phyloP scores from a whole-genome alignment of 2,797 vertebrate genomes.

The Esox masquinongy region DNA sequence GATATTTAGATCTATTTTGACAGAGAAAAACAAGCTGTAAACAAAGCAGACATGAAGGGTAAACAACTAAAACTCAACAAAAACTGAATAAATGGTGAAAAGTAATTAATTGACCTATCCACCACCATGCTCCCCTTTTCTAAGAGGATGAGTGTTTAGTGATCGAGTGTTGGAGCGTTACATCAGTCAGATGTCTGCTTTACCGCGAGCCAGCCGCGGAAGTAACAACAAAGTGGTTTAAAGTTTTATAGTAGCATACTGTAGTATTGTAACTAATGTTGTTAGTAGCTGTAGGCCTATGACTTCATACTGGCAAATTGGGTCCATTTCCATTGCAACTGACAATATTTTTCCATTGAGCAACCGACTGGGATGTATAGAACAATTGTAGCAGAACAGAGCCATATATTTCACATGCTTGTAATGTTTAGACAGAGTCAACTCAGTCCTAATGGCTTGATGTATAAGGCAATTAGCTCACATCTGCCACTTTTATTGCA shows the following conservation, averaged over 20 bases:
- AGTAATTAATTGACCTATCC: constrained; percentile 42
- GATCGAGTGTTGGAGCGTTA: constrained; percentile 12
- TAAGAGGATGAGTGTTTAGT: constrained; percentile 18
- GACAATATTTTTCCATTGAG: background rate
- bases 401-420: background rate
- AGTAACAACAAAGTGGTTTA: background rate
- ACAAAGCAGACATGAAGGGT: constrained; percentile 1
- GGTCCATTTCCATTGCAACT: background rate
- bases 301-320: background rate
- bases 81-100: no score
- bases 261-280: background rate
- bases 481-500: background rate
- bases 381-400: background rate
- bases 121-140: constrained; percentile 5
- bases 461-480: background rate
- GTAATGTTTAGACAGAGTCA: background rate
- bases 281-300: background rate
- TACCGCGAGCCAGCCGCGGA: background rate
- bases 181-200: constrained; percentile 17
- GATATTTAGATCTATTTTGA: constrained; percentile 37
- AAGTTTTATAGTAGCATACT: background rate
- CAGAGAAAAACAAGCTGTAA: constrained; percentile 20
- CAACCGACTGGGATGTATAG: background rate
- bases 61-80: constrained; percentile 12
- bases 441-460: background rate